Evolutionary conservation across 2,888 invertebrate genomes (phyloP).

Genomic region (Latrodectus elegans): DNA sequence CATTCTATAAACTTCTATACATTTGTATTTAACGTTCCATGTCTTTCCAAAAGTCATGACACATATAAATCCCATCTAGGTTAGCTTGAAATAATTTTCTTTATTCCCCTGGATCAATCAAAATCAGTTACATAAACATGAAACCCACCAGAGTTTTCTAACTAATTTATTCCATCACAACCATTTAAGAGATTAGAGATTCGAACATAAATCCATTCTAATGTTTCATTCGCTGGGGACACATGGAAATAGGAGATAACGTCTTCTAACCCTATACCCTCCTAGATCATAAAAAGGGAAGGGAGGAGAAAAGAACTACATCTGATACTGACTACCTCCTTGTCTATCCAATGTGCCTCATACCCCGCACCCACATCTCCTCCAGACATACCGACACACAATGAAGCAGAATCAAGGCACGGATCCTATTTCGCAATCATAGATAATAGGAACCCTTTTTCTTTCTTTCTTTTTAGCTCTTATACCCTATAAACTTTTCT

Average conservation of each 20-base stretch:
- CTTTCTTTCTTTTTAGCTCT: not conserved
- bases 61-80: too few species aligned
- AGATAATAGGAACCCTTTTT: slow-evolving; percentile 6
- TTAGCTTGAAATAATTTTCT: too few species aligned
- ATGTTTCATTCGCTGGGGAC: not conserved
- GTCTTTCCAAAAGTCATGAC: too few species aligned
- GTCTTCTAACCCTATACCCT: not conserved
- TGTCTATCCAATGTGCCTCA: not conserved
- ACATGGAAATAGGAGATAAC: not conserved
- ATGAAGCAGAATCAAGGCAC: slow-evolving; percentile 3
- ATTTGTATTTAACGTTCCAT: too few species aligned
- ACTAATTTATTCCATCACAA: not conserved
- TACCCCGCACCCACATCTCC: not conserved
- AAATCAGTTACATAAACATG: too few species aligned
- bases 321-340: not conserved
- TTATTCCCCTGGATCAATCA: too few species aligned
- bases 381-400: slow-evolving; percentile 5
- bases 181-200: not conserved
- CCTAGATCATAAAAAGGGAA: slow-evolving; percentile 1
- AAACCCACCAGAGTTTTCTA: too few species aligned
- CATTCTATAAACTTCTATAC: too few species aligned
- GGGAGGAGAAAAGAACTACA: not conserved
- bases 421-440: slow-evolving; percentile 29
- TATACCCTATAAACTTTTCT: not conserved
- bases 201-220: not conserved